Percentiles rank a stretch among this genome's conserved stretches.
Evolutionary conservation across 2,888 invertebrate genomes (phyloP).

Genomic region (Lycophotia porphyrea): DNA sequence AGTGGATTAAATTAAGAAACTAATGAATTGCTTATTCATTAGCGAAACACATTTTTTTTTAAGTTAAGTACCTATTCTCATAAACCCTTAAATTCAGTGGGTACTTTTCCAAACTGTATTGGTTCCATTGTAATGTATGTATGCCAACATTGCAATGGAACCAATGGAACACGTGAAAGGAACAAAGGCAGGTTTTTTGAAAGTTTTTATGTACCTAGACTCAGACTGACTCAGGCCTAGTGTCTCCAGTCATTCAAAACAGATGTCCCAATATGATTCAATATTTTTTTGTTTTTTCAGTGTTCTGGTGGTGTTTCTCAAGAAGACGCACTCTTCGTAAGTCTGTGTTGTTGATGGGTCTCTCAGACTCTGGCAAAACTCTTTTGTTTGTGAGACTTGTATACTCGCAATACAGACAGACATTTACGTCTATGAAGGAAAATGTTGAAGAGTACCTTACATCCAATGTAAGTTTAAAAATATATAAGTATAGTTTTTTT

Average conservation of each 20-base stretch:
- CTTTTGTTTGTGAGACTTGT: conserved; percentile 95
- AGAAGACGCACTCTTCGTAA: conserved; percentile 90
- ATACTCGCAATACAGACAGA: conserved; percentile 92
- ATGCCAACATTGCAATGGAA: conserved; percentile 41
- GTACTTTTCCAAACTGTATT: background rate
- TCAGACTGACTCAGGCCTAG: background rate
- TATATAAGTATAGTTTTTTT: background rate
- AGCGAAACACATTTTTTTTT: background rate
- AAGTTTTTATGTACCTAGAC: background rate
- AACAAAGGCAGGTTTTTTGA: background rate
- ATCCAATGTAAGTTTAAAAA: conserved; percentile 90
- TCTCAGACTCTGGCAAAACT: conserved; percentile 98
- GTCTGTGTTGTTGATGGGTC: conserved; percentile 94
- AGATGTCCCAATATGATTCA: background rate
- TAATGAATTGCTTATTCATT: background rate
- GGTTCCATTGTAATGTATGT: background rate
- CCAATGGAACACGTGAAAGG: conserved; percentile 11
- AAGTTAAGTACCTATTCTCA: background rate
- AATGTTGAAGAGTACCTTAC: conserved; percentile 93
- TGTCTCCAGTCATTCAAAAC: background rate
- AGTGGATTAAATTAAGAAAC: conserved; percentile 62
- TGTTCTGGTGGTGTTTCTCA: conserved; percentile 91
- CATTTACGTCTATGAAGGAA: conserved; percentile 97
- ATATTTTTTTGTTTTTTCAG: conserved; percentile 80
- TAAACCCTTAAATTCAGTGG: background rate